A percentile compares a stretch with the other conserved stretches of the same genome.
Evolutionary conservation across 2,888 invertebrate genomes (phyloP).

Genomic region (Suillia variegata): DNA sequence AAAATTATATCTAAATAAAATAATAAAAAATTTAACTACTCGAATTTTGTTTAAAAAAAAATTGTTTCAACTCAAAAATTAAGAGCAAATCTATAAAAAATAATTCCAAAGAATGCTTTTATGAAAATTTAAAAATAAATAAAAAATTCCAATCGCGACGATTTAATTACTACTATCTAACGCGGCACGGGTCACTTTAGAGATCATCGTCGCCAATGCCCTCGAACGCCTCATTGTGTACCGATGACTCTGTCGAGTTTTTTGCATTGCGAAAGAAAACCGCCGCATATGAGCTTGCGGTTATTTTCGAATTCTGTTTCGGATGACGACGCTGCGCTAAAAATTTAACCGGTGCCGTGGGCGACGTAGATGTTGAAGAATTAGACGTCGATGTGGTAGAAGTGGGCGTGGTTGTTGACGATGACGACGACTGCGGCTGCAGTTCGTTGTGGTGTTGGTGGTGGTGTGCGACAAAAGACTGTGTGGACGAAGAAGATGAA

Average conservation of each 20-base stretch:
- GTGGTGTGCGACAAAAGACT: conserved; percentile 37
- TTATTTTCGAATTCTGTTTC: conserved; percentile 64
- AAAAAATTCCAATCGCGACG: too few species aligned
- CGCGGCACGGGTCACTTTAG: too few species aligned
- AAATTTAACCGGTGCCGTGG: conserved; percentile 51
- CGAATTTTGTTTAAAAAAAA: too few species aligned
- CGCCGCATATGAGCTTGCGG: conserved; percentile 60
- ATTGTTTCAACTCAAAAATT: too few species aligned
- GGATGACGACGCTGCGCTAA: conserved; percentile 77
- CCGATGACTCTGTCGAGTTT: conserved; percentile 75
- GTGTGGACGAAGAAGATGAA: conserved; percentile 42
- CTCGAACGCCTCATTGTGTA: conserved; percentile 92
- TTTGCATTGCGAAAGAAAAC: conserved; percentile 73
- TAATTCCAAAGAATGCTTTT: too few species aligned
- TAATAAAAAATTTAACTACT: too few species aligned
- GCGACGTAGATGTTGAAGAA: conserved; percentile 31
- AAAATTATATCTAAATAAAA: too few species aligned
- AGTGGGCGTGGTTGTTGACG: conserved; percentile 15
- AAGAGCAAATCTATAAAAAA: neutral
- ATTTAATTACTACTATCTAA: too few species aligned
- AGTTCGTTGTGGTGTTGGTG: conserved; percentile 7
- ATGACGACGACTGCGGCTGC: too few species aligned
- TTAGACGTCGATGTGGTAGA: conserved; percentile 21
- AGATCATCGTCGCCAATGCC: conserved; percentile 95
- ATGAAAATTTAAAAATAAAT: too few species aligned